A percentile compares a stretch with the other conserved stretches of the same genome.
These are phyloP conservation scores for Rhopilema esculentum DNA, from an alignment of 30 jellyfish, hydroid and myxozoan species.

Conservation along the genomic window DNA sequence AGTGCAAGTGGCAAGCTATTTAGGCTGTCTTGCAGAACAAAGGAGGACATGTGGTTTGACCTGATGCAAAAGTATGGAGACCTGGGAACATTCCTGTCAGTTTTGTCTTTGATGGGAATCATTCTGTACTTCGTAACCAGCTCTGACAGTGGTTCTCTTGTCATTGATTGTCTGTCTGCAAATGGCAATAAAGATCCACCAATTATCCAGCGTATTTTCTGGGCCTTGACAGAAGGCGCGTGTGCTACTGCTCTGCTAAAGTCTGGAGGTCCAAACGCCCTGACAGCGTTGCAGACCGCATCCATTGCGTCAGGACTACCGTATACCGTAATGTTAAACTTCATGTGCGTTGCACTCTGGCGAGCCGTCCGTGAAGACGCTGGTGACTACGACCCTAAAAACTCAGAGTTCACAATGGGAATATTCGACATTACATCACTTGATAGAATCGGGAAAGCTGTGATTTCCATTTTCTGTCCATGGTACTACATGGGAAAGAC, in stretches of 20 bases:
- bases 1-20: conserved; percentile 30
- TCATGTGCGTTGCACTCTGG: conserved; percentile 97
- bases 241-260: conserved; percentile 88
- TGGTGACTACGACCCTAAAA: conserved; percentile 77
- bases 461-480: conserved; percentile 81
- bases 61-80: conserved; percentile 83
- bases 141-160: conserved; percentile 94
- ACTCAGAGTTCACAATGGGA: conserved; percentile 65
- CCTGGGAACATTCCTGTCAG: conserved; percentile 79
- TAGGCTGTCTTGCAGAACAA: conserved; percentile 80
- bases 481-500: conserved; percentile 86
- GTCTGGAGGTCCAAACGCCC: conserved; percentile 87
- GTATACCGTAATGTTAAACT: conserved; percentile 76
- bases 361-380: conserved; percentile 88
- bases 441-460: conserved; percentile 21
- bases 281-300: conserved; percentile 87
- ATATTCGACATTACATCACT: conserved; percentile 55
- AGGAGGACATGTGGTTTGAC: conserved; percentile 89
- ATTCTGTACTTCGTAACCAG: conserved; percentile 89
- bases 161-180: conserved; percentile 92
- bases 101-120: conserved; percentile 83
- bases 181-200: conserved; percentile 98
- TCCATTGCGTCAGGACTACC: conserved; percentile 93
- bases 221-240: conserved; percentile 99
- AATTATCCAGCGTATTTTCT: conserved; percentile 84